Base-by-base conservation (phyloP, 1,140 invertebrate genomes). In the Drosophila busckii region DNA sequence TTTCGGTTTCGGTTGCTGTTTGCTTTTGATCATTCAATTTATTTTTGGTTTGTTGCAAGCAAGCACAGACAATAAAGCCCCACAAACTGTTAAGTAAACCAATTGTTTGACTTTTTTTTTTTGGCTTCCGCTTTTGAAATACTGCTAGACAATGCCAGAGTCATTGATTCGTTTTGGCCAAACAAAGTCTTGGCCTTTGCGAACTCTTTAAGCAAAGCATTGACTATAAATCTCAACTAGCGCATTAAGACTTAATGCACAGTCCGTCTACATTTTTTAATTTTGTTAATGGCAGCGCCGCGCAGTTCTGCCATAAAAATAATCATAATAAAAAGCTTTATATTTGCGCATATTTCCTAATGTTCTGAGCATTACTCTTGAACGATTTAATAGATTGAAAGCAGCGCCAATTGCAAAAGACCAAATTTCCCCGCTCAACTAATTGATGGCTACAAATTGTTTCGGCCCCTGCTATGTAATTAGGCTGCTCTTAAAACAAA, bases 211-310 rank as follows among this genome's bases (percentile, higher is more conserved):
- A n/a, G n/a, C n/a, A n/a, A n/a, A n/a, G n/a, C n/a, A n/a, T n/a
- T n/a, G n/a, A n/a, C n/a, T n/a, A n/a, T n/a, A n/a, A n/a, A n/a
- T n/a, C n/a, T n/a, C n/a, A n/a, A n/a, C n/a, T n/a, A n/a, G n/a
- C n/a, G n/a, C n/a, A n/a, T n/a, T n/a, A n/a, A n/a, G n/a, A n/a
- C n/a, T n/a, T n/a, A n/a, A n/a, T n/a, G n/a, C n/a, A n/a, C n/a
- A n/a, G n/a, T 23, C 26, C 26, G 32, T 63, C 55, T 60, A 52
- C 59, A 37, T 71, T n/a, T 73, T 80, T 68, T 73, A 80, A 80
- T 82, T 75, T 75, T 29, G 60, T 75, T 80, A 83, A 80, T 80
- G 73, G 73, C 73, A 46, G 41, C 28, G 49, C 49, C n/a, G n/a
- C n/a, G n/a, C n/a, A n/a, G n/a, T n/a, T n/a, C n/a, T n/a, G n/a